Evolutionary conservation across 2,888 invertebrate genomes (phyloP).

Genomic region (Amorpha juglandis): DNA sequence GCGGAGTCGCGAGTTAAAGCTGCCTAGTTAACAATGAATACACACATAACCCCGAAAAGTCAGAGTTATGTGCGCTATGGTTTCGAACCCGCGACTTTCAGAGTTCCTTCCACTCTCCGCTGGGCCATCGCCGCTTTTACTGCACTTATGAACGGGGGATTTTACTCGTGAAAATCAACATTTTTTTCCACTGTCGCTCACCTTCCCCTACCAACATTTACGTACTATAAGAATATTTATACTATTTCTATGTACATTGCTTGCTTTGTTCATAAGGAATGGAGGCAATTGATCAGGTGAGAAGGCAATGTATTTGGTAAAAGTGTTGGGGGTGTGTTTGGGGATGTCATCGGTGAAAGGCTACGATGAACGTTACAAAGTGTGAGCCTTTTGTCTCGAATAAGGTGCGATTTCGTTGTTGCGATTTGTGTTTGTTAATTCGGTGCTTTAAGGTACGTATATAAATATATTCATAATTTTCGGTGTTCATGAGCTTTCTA

Average conservation of each 20-base stretch:
- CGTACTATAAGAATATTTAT: slow-evolving; percentile 52
- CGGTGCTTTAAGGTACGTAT: too few species aligned
- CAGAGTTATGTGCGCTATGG: too few species aligned
- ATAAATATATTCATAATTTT: too few species aligned
- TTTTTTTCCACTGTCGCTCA: slow-evolving; percentile 65
- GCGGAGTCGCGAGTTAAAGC: too few species aligned
- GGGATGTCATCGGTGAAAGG: slow-evolving; percentile 56
- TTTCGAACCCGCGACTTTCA: too few species aligned
- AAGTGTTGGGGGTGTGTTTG: neutral
- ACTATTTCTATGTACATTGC: slow-evolving; percentile 45
- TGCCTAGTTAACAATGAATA: too few species aligned
- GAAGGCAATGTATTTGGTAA: slow-evolving; percentile 51
- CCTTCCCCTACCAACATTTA: slow-evolving; percentile 48
- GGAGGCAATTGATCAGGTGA: neutral
- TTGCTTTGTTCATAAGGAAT: slow-evolving; percentile 25
- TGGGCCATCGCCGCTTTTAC: slow-evolving; percentile 39
- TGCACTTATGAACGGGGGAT: slow-evolving; percentile 67
- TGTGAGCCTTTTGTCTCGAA: slow-evolving; percentile 81
- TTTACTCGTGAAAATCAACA: slow-evolving; percentile 64
- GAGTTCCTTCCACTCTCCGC: too few species aligned
- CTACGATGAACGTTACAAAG: slow-evolving; percentile 82
- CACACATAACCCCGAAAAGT: too few species aligned
- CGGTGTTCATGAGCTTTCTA: too few species aligned
- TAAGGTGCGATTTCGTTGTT: slow-evolving; percentile 54
- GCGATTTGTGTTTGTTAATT: slow-evolving; percentile 36